Base-by-base conservation (phyloP, 1,140 invertebrate species). In the Atta texana region DNA sequence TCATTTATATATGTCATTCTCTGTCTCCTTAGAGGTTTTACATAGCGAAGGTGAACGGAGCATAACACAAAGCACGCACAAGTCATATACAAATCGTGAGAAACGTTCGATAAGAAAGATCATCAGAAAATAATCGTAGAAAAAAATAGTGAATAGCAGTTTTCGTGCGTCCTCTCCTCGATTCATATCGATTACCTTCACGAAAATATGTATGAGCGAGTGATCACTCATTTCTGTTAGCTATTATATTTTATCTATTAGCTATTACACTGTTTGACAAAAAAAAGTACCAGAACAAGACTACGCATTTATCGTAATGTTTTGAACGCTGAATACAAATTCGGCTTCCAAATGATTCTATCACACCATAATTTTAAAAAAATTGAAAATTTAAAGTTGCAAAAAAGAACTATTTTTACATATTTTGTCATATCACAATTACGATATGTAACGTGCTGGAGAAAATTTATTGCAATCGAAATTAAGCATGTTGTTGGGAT, bases 131-230 rank as follows among this genome's bases (percentile, higher is more conserved):
- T 57, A 87, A 82, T 87, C 59, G 68, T 0, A 14, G 18, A 80
- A 84, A 72, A 53, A 80, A 87, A 55, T 69, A 34, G 16, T 68
- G 72, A 88, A 87, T 85, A 76, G 84, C 68, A 80, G 88, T 86
- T 75, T 6, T 69, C 86, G 78, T 81, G 59, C 78, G 53, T 71
- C 61, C 59, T 78, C 68, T 84, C 18, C 77, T 57, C 84, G 85
- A 24, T 24, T 24, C 24, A 24, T 24, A 24, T 24, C 24, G 24
- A 64, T 68, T 66, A 87, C 85, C 72, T 90, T 87, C 81, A 91
- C 89, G 89, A 92, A 91, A 91, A 92, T 90, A 88, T 92, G 88
- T 90, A 88, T 92, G 88, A 92, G 90, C 86, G 90, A 91, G 84
- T 87, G 84, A 71, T 90, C 85, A 91, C 81, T 87, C 87, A 88